Evolutionary conservation across 2,888 invertebrate genomes (phyloP).

Genomic region (Cloeon dipterum): DNA sequence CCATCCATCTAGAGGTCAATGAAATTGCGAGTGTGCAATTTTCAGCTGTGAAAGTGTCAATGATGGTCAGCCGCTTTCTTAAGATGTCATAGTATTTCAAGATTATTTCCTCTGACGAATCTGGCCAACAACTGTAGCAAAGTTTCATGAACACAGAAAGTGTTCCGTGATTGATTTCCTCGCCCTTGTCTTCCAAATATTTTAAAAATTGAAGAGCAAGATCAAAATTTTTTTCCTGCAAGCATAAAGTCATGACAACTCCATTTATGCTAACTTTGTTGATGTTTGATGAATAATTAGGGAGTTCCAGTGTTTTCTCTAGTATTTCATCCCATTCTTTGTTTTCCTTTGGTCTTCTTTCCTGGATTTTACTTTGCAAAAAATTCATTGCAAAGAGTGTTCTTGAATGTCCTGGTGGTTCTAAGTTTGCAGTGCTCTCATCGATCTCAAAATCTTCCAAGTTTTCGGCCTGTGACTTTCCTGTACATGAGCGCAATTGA

Average conservation of each 20-base stretch:
- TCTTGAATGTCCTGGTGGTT: too few species aligned
- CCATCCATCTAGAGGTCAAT: constrained; percentile 36
- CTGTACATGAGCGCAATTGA: too few species aligned
- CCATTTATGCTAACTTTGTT: too few species aligned
- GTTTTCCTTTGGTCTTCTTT: too few species aligned
- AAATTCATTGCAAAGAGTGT: too few species aligned
- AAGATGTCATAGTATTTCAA: constrained; percentile 24
- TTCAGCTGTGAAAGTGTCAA: constrained; percentile 36
- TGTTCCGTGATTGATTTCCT: constrained; percentile 29
- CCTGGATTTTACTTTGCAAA: too few species aligned
- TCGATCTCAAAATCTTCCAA: too few species aligned
- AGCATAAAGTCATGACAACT: too few species aligned
- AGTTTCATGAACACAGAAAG: constrained; percentile 30
- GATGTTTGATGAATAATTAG: background rate
- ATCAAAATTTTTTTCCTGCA: constrained; percentile 19
- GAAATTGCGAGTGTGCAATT: constrained; percentile 35
- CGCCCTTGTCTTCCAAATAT: constrained; percentile 24
- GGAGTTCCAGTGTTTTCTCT: background rate
- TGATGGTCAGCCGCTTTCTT: constrained; percentile 25
- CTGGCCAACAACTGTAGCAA: constrained; percentile 21
- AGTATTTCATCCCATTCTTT: background rate
- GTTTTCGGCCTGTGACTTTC: too few species aligned
- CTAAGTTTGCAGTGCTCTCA: too few species aligned
- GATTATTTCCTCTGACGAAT: constrained; percentile 28
- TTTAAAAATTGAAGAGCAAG: constrained; percentile 31